Percentiles rank a stretch among this genome's conserved stretches.
These are phyloP conservation scores for Thereva nobilitata DNA, from an alignment of 2,888 invertebrate genomes.

Conservation along the genomic window DNA sequence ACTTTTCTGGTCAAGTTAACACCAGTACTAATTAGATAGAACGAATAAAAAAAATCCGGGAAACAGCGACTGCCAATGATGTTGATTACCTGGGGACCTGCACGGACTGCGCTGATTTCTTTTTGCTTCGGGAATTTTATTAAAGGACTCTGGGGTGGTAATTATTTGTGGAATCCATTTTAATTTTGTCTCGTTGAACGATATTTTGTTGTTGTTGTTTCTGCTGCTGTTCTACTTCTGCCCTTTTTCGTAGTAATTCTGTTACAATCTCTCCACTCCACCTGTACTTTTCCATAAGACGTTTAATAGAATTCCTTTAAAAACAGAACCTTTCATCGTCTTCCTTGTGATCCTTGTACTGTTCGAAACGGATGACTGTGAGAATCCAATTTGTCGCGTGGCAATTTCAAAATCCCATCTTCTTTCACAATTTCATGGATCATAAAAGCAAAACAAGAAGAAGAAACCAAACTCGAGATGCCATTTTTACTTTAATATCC, in stretches of 20 bases:
- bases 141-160: not conserved
- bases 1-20: too few relatives aligned
- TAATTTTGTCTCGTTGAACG: conserved; percentile 26
- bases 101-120: too few relatives aligned
- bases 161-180: conserved; percentile 32
- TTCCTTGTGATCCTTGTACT: conserved; percentile 17
- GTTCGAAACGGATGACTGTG: conserved; percentile 26
- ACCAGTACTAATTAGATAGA: too few relatives aligned
- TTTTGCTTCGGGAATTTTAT: too few relatives aligned
- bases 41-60: too few relatives aligned
- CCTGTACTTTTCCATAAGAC: conserved; percentile 2
- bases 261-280: not conserved
- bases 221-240: conserved; percentile 19
- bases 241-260: not conserved
- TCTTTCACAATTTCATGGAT: conserved; percentile 35
- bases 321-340: conserved; percentile 29
- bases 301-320: conserved; percentile 32
- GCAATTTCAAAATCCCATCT: conserved; percentile 34
- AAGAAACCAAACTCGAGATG: conserved; percentile 12
- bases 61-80: too few relatives aligned
- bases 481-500: conserved; percentile 33
- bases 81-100: too few relatives aligned
- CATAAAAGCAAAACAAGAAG: conserved; percentile 33
- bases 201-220: too few relatives aligned
- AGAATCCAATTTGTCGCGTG: conserved; percentile 35